phyloP scores from a whole-genome alignment of 2,113 vertebrate genomes.

The Leptodactylus fuscus region DNA sequence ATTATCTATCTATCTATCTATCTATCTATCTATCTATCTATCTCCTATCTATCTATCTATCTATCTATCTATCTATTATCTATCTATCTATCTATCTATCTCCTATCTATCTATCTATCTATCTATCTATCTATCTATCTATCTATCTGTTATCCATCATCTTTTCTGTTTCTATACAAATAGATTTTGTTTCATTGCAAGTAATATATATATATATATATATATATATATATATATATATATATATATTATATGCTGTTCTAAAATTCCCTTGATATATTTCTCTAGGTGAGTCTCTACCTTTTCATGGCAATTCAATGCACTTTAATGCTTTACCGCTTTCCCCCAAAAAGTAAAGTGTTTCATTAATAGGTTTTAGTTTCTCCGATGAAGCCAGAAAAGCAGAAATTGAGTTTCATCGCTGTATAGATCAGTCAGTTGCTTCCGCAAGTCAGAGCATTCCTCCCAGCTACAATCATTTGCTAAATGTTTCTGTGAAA shows the following conservation, averaged over 20 bases:
- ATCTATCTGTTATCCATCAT: background rate
- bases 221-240: conserved; percentile 3
- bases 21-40: background rate
- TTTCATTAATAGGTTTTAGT: conserved; percentile 47
- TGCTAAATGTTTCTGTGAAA: conserved; percentile 41
- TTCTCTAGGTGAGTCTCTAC: background rate
- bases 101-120: background rate
- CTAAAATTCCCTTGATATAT: background rate
- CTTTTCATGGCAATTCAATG: conserved; percentile 21
- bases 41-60: background rate
- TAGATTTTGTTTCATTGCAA: conserved; percentile 11
- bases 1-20: conserved; percentile 16
- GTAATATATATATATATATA: conserved; percentile 8
- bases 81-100: background rate
- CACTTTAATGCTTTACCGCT: conserved; percentile 20
- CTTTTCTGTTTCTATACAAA: background rate
- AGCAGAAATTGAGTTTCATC: conserved; percentile 45
- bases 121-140: conserved; percentile 1
- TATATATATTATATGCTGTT: background rate
- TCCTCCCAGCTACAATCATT: conserved; percentile 49
- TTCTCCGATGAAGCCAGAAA: conserved; percentile 25
- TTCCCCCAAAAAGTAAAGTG: conserved; percentile 22
- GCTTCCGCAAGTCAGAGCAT: conserved; percentile 4
- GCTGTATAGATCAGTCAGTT: conserved; percentile 34
- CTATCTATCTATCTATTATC: background rate